phyloP scores from a whole-genome alignment of 2,113 vertebrate genomes.

The Sebastes schlegelii region DNA sequence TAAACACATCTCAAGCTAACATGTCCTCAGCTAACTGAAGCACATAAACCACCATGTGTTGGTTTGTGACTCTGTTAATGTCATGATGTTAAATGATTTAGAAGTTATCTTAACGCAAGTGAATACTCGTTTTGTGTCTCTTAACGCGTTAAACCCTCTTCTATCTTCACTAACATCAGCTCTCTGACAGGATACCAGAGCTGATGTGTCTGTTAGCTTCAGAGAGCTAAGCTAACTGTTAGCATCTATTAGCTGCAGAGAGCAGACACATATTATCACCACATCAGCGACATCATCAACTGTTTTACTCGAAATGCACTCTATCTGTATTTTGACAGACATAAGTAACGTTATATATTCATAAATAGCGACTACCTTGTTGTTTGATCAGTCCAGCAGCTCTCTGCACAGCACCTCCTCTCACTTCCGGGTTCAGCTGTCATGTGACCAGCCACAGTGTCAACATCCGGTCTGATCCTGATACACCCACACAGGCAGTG shows the following conservation, averaged over 20 bases:
- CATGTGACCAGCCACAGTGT: conserved; percentile 55
- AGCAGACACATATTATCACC: background rate
- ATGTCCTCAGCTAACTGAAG: too few species aligned
- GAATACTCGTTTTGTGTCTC: background rate
- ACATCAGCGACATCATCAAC: background rate
- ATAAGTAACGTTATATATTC: background rate
- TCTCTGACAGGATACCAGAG: background rate
- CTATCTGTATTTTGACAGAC: background rate
- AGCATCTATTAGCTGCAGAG: background rate
- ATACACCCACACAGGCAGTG: background rate
- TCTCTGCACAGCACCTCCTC: conserved; percentile 42
- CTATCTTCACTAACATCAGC: background rate
- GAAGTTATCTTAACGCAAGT: background rate
- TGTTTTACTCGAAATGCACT: rapidly evolving
- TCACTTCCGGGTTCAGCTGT: conserved; percentile 65
- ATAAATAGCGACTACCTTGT: conserved; percentile 53
- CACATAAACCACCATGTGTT: too few species aligned
- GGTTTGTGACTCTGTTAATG: background rate
- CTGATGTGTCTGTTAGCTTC: too few species aligned
- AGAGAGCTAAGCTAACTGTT: conserved; percentile 25
- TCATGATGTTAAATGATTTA: background rate
- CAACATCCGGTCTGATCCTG: conserved; percentile 5
- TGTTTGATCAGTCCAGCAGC: conserved; percentile 33
- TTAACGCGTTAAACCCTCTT: background rate
- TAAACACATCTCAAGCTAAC: background rate